phyloP scores from a whole-genome alignment of 2,113 vertebrate genomes.

The Pagrus major region DNA sequence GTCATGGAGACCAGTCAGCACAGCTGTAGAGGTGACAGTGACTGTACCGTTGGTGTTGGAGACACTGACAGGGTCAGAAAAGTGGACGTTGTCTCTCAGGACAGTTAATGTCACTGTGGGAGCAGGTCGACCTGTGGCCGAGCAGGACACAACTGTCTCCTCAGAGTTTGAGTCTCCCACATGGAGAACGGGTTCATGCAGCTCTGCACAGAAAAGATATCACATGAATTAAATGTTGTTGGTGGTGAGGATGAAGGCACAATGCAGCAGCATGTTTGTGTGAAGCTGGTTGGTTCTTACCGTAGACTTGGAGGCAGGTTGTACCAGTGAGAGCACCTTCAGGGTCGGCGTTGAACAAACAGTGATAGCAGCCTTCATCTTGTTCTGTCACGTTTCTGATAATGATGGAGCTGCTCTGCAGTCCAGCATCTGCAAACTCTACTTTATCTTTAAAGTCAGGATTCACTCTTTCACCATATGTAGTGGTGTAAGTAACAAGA shows the following conservation, averaged over 20 bases:
- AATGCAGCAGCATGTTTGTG: too few species aligned
- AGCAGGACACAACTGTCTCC: slow-evolving; percentile 53
- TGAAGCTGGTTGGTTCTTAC: background rate
- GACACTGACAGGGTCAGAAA: background rate
- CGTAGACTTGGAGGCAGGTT: slow-evolving; percentile 51
- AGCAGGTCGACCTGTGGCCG: slow-evolving; percentile 60
- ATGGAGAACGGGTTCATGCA: slow-evolving; percentile 46
- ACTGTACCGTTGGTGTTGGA: slow-evolving; percentile 47
- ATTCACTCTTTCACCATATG: slow-evolving; percentile 1
- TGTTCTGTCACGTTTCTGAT: slow-evolving; percentile 38
- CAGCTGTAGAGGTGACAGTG: slow-evolving; percentile 36
- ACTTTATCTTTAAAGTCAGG: background rate
- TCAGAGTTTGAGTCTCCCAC: slow-evolving; percentile 22
- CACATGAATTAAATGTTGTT: too few species aligned
- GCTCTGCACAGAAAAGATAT: too few species aligned
- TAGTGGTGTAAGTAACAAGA: slow-evolving; percentile 3
- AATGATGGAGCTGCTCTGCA: slow-evolving; percentile 42
- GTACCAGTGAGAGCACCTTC: background rate
- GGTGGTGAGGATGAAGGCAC: too few species aligned
- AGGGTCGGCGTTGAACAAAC: slow-evolving; percentile 55
- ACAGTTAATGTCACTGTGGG: slow-evolving; percentile 39
- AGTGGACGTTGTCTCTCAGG: background rate
- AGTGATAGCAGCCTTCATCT: slow-evolving; percentile 61
- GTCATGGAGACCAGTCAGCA: background rate
- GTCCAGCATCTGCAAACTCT: background rate